A percentile compares a stretch with the other conserved stretches of the same genome.
phyloP scores from a whole-genome alignment of 2,797 vertebrate genomes.

The Clarias laeviceps region DNA sequence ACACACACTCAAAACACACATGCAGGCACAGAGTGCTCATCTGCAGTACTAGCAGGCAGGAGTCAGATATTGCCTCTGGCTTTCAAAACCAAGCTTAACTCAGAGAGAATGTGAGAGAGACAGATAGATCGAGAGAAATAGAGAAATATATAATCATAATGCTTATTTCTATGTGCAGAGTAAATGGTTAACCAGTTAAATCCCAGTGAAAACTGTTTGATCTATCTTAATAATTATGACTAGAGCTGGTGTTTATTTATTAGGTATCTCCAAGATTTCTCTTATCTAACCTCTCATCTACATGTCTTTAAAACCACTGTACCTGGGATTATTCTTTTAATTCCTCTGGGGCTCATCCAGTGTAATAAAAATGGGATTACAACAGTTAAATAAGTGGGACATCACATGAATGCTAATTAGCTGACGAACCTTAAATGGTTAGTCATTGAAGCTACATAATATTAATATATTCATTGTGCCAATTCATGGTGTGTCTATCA shows the following conservation, averaged over 20 bases:
- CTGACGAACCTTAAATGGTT: neutral
- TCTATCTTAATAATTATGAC: neutral
- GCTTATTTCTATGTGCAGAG: neutral
- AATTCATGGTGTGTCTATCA: conserved; percentile 11
- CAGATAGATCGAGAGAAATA: neutral
- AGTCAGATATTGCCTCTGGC: conserved; percentile 42
- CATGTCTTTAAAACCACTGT: conserved; percentile 40
- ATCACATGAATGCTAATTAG: conserved; percentile 36
- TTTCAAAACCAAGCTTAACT: conserved; percentile 28
- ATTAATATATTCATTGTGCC: neutral
- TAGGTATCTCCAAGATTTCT: neutral
- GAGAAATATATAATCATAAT: neutral
- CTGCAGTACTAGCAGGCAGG: conserved; percentile 28
- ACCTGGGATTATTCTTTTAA: conserved; percentile 42
- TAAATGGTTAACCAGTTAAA: neutral
- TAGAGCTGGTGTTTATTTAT: neutral
- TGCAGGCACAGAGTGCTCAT: conserved; percentile 43
- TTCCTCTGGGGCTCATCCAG: conserved; percentile 30
- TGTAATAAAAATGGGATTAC: conserved; percentile 50
- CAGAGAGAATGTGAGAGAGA: conserved; percentile 1
- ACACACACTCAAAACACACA: conserved; percentile 36
- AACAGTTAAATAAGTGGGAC: conserved; percentile 23
- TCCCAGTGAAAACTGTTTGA: neutral
- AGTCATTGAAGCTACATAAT: conserved; percentile 1
- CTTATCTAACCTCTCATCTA: neutral